Evolutionary conservation across 92 coral and sea anemone species (phyloP), one percentile per base, ranked within the genome.

Genomic region (Epizoanthus scotinus): DNA sequence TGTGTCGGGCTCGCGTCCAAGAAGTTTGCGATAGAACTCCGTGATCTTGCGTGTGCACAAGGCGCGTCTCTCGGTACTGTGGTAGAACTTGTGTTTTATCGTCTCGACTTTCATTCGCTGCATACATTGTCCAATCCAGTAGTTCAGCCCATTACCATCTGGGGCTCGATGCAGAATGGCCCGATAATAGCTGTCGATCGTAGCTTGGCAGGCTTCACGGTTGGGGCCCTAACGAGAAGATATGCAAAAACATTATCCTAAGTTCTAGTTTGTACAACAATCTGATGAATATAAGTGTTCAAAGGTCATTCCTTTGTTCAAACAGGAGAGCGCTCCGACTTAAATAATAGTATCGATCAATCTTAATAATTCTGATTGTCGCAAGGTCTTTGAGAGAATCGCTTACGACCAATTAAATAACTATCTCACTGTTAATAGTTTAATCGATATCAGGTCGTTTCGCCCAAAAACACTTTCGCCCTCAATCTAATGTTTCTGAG

Each of bases 1-100:
- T 20, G 53, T 56, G 25, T 73, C 79, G 21, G 79, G 79, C 58
- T 73, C 79, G 20, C 79, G 79, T 19, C 79, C 79, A 55, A 73
- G 79, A 56, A 73, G 79, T 9, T 73, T 73, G 31, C 79, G 79
- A 22, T 73, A 73, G 31, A 73, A 73, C 22, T 73, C 66, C 12
- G 79, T 73, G 31, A 73, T 73, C 79, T 56, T 73, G 52, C 65
- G 52, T 6, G 65, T 73, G 36, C 79, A 73, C 38, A 73, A 54
- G 36, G 27, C 49, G 7, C 79, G 79, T 73, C 79, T 73, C 79
- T 73, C 79, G 15, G 44, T 27, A 26, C 78, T 71, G 56, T 53
- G 63, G 10, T 49, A 71, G 21, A 71, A 71, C 2, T 6, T 15
- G 13, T 71, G 63, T 22, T 71, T 71, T 15, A 71, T 71, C 0